Evolutionary conservation across 2,113 vertebrate genomes (phyloP).

Genomic region (Turdus rufiventris): DNA sequence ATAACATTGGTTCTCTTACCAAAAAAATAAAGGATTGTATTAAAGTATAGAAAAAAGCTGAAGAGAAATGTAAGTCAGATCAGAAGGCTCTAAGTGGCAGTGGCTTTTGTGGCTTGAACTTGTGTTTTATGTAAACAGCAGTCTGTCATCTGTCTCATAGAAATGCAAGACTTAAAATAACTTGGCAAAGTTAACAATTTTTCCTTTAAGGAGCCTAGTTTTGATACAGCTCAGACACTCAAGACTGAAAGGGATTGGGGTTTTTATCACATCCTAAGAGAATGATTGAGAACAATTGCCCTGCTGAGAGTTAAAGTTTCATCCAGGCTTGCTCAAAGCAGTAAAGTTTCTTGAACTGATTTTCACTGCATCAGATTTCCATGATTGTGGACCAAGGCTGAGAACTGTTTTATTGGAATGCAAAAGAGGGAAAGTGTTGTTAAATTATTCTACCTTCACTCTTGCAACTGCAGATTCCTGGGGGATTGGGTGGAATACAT

Average conservation of each 20-base stretch:
- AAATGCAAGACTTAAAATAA: background rate
- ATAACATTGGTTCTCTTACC: background rate
- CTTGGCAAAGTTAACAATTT: background rate
- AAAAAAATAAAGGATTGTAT: background rate
- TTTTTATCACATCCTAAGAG: slow-evolving; percentile 28
- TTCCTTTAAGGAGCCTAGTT: background rate
- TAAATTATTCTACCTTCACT: slow-evolving; percentile 9
- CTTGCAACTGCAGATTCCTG: background rate
- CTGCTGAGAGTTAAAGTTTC: slow-evolving; percentile 35
- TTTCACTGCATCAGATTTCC: slow-evolving; percentile 47
- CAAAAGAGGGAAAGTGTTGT: background rate
- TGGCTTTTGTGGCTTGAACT: slow-evolving; percentile 44
- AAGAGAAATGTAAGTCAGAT: background rate
- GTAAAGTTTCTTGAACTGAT: slow-evolving; percentile 32
- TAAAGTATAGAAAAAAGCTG: background rate
- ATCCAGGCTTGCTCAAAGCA: background rate
- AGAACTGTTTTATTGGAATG: slow-evolving; percentile 13
- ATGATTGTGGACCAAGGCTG: slow-evolving; percentile 12
- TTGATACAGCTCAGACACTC: slow-evolving; percentile 9
- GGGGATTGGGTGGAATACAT: slow-evolving; percentile 28
- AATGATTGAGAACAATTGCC: background rate
- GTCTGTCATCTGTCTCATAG: slow-evolving; percentile 23
- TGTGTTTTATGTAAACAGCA: slow-evolving; percentile 25
- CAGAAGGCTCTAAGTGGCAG: slow-evolving; percentile 8
- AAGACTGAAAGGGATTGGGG: background rate